Base-by-base conservation (phyloP, 2,797 vertebrate species). In the Paratrypauchen microcephalus region DNA sequence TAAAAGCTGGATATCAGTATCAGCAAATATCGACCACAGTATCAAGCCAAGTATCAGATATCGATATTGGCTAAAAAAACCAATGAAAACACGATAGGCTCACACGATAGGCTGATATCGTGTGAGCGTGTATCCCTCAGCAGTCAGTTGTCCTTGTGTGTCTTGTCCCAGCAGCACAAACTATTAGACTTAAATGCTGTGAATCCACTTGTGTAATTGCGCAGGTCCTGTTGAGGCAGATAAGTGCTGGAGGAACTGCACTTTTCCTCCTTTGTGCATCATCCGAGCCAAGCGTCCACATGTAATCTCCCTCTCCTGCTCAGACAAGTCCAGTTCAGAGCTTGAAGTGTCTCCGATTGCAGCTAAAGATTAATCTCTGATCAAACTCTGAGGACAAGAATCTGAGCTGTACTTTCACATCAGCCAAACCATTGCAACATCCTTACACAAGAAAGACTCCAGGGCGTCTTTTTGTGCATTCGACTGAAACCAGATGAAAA, bases 161-260 rank as follows among this genome's bases (percentile, higher is more conserved):
- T 28, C 26, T 56, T 23, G 13, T 13, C 26, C 24, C 24, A 28
- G 56, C 56, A 24, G 24, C 15, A 28, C 26, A 18, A 30, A 32
- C 30, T 36, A 60, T 60, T n/a, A 60, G 58, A 60, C 58, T 12
- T 36, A 12, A 60, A 60, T 7, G 18, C 3, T 21, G 19, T 60
- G 58, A 36, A 60, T 60, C 15, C 28, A 60, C 19, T 60, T 60
- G 19, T 21, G n/a, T 61, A 39, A 39, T 39, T 61, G 11, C 30
- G 9, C 6, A n/a, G 19, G 32, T 61, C 59, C 59, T 41, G 30
- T 61, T 61, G 59, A 61, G 59, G 59, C 59, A 61, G 59, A 61
- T 41, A 23, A 39, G 32, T 1, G 3, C 58, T 60, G 18, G 28
- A 32, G 30, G 58, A 32, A 6, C 18, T 36, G 32, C 32, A 36